These are phyloP conservation scores for Gryon sp. DNA, from an alignment of 1,140 invertebrate species.

Conservation along the genomic window DNA sequence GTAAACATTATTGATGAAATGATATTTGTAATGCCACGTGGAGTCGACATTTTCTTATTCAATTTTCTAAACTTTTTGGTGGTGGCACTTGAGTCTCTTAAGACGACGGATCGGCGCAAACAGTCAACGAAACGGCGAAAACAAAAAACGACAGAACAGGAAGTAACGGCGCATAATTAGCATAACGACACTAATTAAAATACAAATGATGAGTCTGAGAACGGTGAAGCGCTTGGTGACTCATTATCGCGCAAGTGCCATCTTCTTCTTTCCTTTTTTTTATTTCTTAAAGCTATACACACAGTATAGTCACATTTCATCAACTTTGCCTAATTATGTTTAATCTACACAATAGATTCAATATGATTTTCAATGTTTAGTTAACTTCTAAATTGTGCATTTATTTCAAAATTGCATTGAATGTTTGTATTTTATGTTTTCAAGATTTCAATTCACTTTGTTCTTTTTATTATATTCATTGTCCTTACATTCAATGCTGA, in stretches of 20 bases:
- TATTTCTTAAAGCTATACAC: constrained; percentile 24
- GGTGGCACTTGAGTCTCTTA: constrained; percentile 45
- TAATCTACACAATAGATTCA: too few relatives aligned
- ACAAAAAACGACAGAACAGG: constrained; percentile 75
- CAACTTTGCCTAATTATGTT: constrained; percentile 74
- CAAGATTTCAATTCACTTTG: too few relatives aligned
- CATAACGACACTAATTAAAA: constrained; percentile 81
- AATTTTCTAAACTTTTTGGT: constrained; percentile 58
- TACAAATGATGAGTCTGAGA: constrained; percentile 80
- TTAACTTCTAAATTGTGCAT: too few relatives aligned
- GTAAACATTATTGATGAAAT: too few relatives aligned
- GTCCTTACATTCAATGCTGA: too few relatives aligned
- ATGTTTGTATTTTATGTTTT: too few relatives aligned
- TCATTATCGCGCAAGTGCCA: constrained; percentile 76
- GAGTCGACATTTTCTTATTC: constrained; percentile 57
- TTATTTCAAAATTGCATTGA: too few relatives aligned
- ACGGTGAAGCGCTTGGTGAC: constrained; percentile 69
- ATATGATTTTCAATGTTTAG: too few relatives aligned
- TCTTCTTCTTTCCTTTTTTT: constrained; percentile 52
- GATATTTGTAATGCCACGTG: constrained; percentile 42
- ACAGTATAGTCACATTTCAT: constrained; percentile 68
- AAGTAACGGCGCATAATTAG: constrained; percentile 78
- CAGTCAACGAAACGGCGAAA: constrained; percentile 64
- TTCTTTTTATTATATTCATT: too few relatives aligned
- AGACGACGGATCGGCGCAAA: constrained; percentile 44